phyloP scores from a whole-genome alignment of 2,888 invertebrate species.

The Megalurothrips usitatus region DNA sequence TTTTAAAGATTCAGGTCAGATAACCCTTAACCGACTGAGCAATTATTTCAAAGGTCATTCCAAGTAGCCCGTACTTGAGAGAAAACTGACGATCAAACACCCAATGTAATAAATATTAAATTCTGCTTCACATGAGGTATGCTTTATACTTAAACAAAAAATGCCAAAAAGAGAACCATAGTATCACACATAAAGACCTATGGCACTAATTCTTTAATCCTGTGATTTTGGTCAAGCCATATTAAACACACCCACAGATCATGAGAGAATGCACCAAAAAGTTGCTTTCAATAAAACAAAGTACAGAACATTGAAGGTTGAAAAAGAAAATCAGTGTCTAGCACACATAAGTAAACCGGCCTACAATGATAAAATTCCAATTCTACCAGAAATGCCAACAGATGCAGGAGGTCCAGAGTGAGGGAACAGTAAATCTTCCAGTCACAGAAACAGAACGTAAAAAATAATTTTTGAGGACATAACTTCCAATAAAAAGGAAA shows the following conservation, averaged over 20 bases:
- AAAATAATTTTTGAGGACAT: not conserved
- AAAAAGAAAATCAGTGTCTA: not conserved
- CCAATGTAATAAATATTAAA: not conserved
- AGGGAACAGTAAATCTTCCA: not conserved
- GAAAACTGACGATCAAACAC: not conserved
- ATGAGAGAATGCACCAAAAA: not conserved
- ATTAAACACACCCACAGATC: not conserved
- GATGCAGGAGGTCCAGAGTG: too few relatives aligned
- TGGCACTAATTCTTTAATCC: not conserved
- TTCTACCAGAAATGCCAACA: too few relatives aligned
- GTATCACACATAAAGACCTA: not conserved
- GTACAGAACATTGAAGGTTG: not conserved
- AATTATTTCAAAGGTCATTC: not conserved
- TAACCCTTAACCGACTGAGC: not conserved
- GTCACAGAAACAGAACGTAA: not conserved
- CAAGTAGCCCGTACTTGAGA: not conserved
- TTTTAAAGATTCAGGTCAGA: not conserved
- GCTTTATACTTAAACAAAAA: not conserved
- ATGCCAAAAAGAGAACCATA: not conserved
- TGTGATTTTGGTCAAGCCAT: not conserved
- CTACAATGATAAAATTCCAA: not conserved
- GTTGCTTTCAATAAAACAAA: not conserved
- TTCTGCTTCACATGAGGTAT: not conserved
- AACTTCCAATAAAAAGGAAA: not conserved
- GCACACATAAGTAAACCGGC: not conserved